A percentile compares a stretch with the other conserved stretches of the same genome.
phyloP scores from a whole-genome alignment of 2,888 invertebrate genomes.

The Agapostemon virescens region DNA sequence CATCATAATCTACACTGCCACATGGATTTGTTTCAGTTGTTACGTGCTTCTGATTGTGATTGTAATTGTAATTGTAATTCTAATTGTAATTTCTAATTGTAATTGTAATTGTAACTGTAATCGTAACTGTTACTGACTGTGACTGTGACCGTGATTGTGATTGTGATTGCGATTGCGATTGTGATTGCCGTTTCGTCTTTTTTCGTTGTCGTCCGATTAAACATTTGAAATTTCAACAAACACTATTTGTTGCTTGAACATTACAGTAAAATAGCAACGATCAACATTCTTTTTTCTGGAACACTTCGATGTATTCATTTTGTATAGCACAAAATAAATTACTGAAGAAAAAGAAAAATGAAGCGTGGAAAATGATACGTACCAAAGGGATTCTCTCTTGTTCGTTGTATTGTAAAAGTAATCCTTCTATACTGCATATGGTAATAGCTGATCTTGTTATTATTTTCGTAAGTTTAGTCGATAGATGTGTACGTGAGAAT shows the following conservation, averaged over 20 bases:
- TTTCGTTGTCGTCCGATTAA: background rate
- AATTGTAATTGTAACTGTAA: too few species aligned
- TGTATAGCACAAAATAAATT: slow-evolving; percentile 17
- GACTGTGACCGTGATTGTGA: slow-evolving; percentile 4
- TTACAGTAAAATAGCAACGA: background rate
- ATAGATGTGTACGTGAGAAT: slow-evolving; percentile 18
- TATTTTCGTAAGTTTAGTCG: slow-evolving; percentile 31
- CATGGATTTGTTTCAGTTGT: slow-evolving; percentile 6
- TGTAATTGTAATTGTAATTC: background rate
- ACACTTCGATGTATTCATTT: slow-evolving; percentile 8
- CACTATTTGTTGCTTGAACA: slow-evolving; percentile 1
- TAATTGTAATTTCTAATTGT: background rate
- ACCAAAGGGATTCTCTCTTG: slow-evolving; percentile 60
- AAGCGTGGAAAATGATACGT: slow-evolving; percentile 46
- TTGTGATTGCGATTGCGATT: background rate
- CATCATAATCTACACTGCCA: slow-evolving; percentile 2
- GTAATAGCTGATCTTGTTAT: slow-evolving; percentile 32
- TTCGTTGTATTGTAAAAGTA: slow-evolving; percentile 44
- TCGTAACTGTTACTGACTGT: background rate
- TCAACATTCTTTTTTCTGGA: background rate
- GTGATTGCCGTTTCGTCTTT: slow-evolving; percentile 17
- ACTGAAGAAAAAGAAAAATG: background rate
- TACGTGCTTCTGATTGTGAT: slow-evolving; percentile 5
- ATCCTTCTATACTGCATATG: slow-evolving; percentile 37
- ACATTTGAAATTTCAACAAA: background rate